Percentiles rank a stretch among this genome's conserved stretches.
phyloP scores from a whole-genome alignment of 2,113 vertebrate species.

The Rhodinocichla rosea region DNA sequence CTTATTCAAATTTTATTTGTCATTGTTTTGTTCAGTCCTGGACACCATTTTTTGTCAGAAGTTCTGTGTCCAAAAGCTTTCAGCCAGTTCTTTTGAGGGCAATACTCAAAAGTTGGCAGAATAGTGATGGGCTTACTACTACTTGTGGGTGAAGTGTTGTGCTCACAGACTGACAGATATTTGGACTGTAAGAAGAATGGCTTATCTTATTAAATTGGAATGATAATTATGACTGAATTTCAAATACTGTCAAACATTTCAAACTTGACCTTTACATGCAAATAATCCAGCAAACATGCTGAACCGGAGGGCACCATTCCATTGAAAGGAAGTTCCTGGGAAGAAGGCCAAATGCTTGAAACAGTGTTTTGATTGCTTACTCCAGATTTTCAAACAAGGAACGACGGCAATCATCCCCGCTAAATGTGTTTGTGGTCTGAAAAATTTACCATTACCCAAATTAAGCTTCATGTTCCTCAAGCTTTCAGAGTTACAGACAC shows the following conservation, averaged over 20 bases:
- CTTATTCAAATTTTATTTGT: not conserved
- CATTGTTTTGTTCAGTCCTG: not conserved
- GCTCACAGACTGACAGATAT: not conserved
- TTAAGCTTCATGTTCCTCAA: not conserved
- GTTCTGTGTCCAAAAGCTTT: not conserved
- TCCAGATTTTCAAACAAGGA: not conserved
- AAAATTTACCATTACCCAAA: not conserved
- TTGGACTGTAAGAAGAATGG: not conserved
- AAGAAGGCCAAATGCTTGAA: not conserved
- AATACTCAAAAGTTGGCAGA: not conserved
- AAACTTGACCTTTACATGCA: not conserved
- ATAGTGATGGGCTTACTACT: not conserved
- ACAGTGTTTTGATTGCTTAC: not conserved
- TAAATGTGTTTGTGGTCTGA: not conserved
- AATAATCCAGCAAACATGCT: not conserved
- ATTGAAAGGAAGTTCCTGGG: not conserved
- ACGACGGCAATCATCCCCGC: rapidly evolving
- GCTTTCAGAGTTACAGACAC: not conserved
- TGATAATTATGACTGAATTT: not conserved
- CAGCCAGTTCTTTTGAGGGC: not conserved
- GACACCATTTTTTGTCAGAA: not conserved
- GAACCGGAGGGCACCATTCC: not conserved
- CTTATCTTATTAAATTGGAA: not conserved
- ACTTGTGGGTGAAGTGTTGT: not conserved
- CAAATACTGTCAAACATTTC: not conserved